A percentile compares a stretch with the other conserved stretches of the same genome.
Conservation (phyloP, 2,113 vertebrate species). For the Sinocyclocheilus grahami region DNA sequence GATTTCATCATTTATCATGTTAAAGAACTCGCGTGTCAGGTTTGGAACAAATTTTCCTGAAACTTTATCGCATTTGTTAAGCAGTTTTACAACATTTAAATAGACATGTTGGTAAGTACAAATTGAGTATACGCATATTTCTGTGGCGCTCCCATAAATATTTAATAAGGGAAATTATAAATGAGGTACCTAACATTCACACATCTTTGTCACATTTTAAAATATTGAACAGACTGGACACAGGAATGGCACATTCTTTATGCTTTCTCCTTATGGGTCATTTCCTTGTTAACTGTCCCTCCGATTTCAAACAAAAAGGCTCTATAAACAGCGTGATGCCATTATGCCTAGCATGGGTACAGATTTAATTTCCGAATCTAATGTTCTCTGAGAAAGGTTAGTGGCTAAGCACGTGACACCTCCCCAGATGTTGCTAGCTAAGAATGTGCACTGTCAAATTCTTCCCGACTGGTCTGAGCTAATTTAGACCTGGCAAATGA, state of each 20-base stretch:
- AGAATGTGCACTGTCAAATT: conserved; percentile 41
- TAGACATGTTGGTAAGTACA: background rate
- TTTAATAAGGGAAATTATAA: background rate
- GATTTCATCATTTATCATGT: too few species aligned
- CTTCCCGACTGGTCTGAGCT: conserved; percentile 40
- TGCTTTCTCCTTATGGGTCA: background rate
- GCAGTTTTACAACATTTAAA: too few species aligned
- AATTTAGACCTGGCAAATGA: conserved; percentile 47
- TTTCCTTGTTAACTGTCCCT: background rate
- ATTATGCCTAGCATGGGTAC: conserved; percentile 25
- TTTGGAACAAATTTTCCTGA: too few species aligned
- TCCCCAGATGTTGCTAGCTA: conserved; percentile 23
- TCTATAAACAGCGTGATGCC: background rate
- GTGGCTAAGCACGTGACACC: conserved; percentile 33
- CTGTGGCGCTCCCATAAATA: background rate
- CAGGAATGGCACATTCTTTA: background rate
- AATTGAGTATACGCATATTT: background rate
- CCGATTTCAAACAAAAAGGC: background rate
- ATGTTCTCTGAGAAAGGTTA: conserved; percentile 40
- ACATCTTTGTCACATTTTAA: conserved; percentile 6
- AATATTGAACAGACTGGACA: background rate
- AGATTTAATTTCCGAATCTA: conserved; percentile 33
- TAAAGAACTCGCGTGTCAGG: too few species aligned
- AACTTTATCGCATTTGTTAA: too few species aligned
- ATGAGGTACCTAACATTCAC: background rate